Base-by-base conservation (phyloP, 1,140 invertebrate genomes). In the Zaprionus davidi region DNA sequence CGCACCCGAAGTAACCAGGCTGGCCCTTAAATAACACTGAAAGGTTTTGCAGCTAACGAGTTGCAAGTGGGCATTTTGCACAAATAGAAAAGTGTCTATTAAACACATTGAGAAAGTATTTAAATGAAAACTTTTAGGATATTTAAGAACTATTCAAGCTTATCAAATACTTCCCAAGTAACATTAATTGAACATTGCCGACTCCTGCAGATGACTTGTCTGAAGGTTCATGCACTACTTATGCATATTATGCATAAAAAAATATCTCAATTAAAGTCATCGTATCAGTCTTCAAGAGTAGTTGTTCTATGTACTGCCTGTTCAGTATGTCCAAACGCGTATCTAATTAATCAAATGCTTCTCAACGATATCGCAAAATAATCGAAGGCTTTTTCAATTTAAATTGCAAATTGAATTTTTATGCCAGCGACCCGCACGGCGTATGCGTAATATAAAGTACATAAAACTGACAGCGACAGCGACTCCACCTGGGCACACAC, bases 331-430 rank as follows among this genome's bases (percentile, higher is more conserved):
- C 20, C 3, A 24, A 20, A 5, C 17, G 46, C 46, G 53, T 15
- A 28, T 56, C 13, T 15, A 56, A 56, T 56, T 58, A 34, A 58
- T 58, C 17, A 58, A 20, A 28, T 22, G 20, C 46, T 12, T 6
- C 41, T 46, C 41, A n/a, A 17, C 15, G 22, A 51, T 49, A 22
- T 22, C 5, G 46, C 6, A 46, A 51, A 51, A 51, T 51, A 51
- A 58, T 26, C 60, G 66, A 68, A 76, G 82, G 81, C 82, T 82
- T 87, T 87, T 87, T 87, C 83, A 86, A 86, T 86, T 86, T 86
- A 86, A 79, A 86, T 81, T 82, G 77, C 62, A 87, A 86, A 86
- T 86, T 86, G 82, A 86, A 86, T 87, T 86, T 86, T 82, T 86
- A 86, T 86, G 65, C 51, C 63, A 64, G 22, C 67, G 69, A 70